These are phyloP conservation scores for Crossocerus cetratus DNA, from an alignment of 2,888 invertebrate species.

Conservation along the genomic window DNA sequence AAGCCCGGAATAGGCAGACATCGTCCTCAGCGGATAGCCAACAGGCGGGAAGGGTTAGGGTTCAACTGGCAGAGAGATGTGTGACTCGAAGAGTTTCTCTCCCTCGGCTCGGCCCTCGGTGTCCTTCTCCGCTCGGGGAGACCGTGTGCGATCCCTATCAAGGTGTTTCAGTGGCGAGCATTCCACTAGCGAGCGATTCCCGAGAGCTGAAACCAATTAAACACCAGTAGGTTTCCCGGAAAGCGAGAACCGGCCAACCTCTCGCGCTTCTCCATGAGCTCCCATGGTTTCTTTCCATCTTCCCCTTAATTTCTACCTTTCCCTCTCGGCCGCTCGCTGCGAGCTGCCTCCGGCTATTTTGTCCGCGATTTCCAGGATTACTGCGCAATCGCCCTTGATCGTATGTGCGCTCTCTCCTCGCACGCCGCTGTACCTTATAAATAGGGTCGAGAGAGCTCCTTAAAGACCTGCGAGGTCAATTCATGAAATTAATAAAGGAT, in stretches of 20 bases:
- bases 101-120: background rate
- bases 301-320: background rate
- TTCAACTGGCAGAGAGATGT: slow-evolving; percentile 16
- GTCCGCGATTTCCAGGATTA: too few relatives aligned
- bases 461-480: too few relatives aligned
- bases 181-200: slow-evolving; percentile 36
- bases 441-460: too few relatives aligned
- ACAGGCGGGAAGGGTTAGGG: slow-evolving; percentile 16
- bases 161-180: slow-evolving; percentile 35
- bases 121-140: too few relatives aligned
- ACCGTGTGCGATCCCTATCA: slow-evolving; percentile 36
- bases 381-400: background rate
- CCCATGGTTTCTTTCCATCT: slow-evolving; percentile 42
- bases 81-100: slow-evolving; percentile 29
- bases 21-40: slow-evolving; percentile 2
- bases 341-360: background rate
- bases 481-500: too few relatives aligned
- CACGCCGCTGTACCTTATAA: background rate
- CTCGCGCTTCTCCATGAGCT: slow-evolving; percentile 47
- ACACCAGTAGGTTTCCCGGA: slow-evolving; percentile 50
- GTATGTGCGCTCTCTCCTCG: background rate
- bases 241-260: slow-evolving; percentile 39
- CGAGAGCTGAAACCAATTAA: slow-evolving; percentile 57
- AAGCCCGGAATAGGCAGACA: background rate
- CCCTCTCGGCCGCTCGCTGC: slow-evolving; percentile 1